Base-by-base conservation (phyloP, 2,888 invertebrate genomes). In the Cheilosia vernalis region DNA sequence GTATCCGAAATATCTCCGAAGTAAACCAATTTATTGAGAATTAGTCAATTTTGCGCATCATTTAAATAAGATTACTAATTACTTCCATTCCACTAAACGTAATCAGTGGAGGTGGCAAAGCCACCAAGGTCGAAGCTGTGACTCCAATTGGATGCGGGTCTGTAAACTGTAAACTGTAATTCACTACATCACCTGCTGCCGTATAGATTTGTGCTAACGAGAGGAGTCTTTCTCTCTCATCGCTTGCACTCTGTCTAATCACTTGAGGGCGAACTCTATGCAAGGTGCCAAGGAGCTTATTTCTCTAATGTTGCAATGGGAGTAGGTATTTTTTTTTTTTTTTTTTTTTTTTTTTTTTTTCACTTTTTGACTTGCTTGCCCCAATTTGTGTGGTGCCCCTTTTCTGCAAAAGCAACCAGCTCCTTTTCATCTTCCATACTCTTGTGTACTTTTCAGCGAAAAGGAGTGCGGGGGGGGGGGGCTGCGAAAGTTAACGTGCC, bases 361-460 rank as follows among this genome's bases (percentile, higher is more conserved):
- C 30, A 84, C 79, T 84, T 84, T 79, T 79, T 84, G 79, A 84
- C 63, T 79, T 79, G 83, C 79, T 84, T 84, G 83, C 24, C 63
- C 79, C 63, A 69, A 74, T 69, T 84, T 69, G 63, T 47, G 44
- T 21, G 51, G 73, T 21, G 24, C n/a, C 51, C 40, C 47, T 56
- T 40, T 67, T 42, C 49, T 33, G 13, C 37, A 13, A 37, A 37
- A 37, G 37, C 4, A 66, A 2, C 17, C 10, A 15, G n/a, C 33
- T 58, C 58, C 58, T 33, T 66, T 55, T 64, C 49, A 72, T 78
- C 72, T 67, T 42, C 42, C 51, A 15, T 13, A 0, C 58, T 30
- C 44, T 42, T 15, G 61, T 17, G n/a, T 53, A 49, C 17, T 49
- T 61, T 42, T 55, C 61, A 13, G 56, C 13, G 13, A 13, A 40